Percentiles rank a stretch among this genome's conserved stretches.
Conservation (phyloP, 2,113 vertebrate genomes). For the Otolemur garnettii region DNA sequence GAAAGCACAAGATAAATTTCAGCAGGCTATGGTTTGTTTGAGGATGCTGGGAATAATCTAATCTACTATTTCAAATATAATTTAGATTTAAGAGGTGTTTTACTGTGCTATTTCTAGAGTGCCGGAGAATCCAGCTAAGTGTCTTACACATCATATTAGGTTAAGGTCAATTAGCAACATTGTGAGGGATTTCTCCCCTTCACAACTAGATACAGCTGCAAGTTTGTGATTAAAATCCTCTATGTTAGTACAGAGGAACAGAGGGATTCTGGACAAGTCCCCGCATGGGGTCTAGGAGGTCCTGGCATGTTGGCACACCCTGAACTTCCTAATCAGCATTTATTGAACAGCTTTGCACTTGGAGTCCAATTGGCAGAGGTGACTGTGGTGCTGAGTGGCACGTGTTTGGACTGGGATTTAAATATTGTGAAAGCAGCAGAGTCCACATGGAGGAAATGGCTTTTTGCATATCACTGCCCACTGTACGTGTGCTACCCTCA, state of each 20-base stretch:
- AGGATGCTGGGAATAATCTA: slow-evolving; percentile 80
- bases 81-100: slow-evolving; percentile 80
- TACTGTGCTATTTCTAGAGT: slow-evolving; percentile 67
- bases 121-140: slow-evolving; percentile 69
- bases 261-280: slow-evolving; percentile 68
- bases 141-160: slow-evolving; percentile 80
- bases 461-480: neutral
- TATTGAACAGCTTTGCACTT: slow-evolving; percentile 63
- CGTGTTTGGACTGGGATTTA: neutral
- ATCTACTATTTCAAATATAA: slow-evolving; percentile 84
- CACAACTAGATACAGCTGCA: slow-evolving; percentile 56
- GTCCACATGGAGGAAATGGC: neutral
- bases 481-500: rapidly evolving
- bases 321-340: slow-evolving; percentile 75
- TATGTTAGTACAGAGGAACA: slow-evolving; percentile 60
- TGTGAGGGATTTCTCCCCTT: slow-evolving; percentile 54
- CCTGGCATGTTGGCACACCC: slow-evolving; percentile 45
- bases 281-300: slow-evolving; percentile 48
- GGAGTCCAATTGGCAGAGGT: neutral
- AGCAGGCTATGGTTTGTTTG: slow-evolving; percentile 75
- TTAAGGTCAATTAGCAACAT: slow-evolving; percentile 84
- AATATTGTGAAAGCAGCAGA: neutral
- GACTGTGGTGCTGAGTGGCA: neutral
- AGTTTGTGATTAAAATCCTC: slow-evolving; percentile 78
- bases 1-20: slow-evolving; percentile 84